Base-by-base conservation (phyloP, 2,113 vertebrate genomes). In the Proterorhinus semilunaris region DNA sequence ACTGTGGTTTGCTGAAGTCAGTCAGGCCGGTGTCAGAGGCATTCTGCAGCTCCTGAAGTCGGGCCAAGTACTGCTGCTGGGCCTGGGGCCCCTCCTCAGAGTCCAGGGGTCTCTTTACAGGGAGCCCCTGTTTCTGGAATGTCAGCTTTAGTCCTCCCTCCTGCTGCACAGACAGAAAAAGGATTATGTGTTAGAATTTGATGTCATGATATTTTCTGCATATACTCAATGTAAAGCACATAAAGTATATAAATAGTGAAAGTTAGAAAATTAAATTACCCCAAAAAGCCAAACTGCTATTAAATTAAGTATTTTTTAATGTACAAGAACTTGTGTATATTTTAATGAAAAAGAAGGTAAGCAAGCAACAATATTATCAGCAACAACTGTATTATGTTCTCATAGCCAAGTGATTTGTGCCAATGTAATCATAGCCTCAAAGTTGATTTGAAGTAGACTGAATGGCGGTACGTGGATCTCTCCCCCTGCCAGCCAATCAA, bases 101-200 rank as follows among this genome's bases (percentile, higher is more conserved):
- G 65, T 98, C 96, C 76, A 96, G 89, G 3, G 95, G 93, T 69
- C 96, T 95, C 89, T 98, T 99, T 80, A 96, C 93, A 75, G 94
- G 93, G 78, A 93, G 83, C 55, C 95, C 96, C 88, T 99, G 96
- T 91, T 99, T 99, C 91, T 99, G 98, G 94, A 99, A 99, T 82
- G 96, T 99, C 91, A 99, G 89, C 91, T 99, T 99, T 87, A 99
- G 93, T 84, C 97, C 95, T 81, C 96, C 95, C 90, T 99, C 98
- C 95, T 98, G 92, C 93, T 94, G 77, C 55, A 21, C 21, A 49
- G 12, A 36, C 27, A 68, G n/a, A 16, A 62, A 58, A 53, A 59
- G 11, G 9, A 57, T 45, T 8, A n/a, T 61, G 15, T 45, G 42
- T 9, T 61, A n/a, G 10, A 59, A 6, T 13, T 8, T 10, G 9